A percentile compares a stretch with the other conserved stretches of the same genome.
These are phyloP conservation scores for Perccottus glenii DNA, from an alignment of 2,113 vertebrate genomes.

Conservation along the genomic window DNA sequence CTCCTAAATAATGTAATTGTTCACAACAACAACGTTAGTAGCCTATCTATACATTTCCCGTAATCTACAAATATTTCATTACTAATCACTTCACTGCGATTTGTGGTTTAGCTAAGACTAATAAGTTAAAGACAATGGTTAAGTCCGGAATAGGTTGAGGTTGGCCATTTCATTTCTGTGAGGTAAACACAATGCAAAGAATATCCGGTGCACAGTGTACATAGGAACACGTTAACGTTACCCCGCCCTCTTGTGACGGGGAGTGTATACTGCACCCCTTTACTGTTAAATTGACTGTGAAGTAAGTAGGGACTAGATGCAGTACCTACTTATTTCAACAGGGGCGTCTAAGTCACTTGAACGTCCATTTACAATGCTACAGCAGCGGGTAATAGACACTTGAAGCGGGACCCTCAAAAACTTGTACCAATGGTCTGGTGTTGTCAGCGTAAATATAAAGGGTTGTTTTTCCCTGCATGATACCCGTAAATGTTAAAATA, in stretches of 20 bases:
- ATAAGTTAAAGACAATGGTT: neutral
- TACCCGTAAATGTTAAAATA: neutral
- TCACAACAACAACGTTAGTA: no score
- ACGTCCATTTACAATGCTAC: neutral
- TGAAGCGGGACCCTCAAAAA: slow-evolving; percentile 70
- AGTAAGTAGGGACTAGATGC: neutral
- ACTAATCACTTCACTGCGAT: neutral
- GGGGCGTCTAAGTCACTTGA: slow-evolving; percentile 11
- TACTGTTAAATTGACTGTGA: fast-evolving
- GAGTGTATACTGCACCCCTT: slow-evolving; percentile 9
- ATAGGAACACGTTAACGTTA: fast-evolving
- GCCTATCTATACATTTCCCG: no score
- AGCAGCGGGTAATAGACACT: slow-evolving; percentile 41
- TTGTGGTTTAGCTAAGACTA: neutral
- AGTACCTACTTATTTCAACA: neutral
- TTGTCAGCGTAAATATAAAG: neutral
- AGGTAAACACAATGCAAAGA: slow-evolving; percentile 36
- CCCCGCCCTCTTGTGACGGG: neutral
- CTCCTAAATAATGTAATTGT: neutral
- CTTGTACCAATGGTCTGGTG: neutral
- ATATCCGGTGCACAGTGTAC: slow-evolving; percentile 6
- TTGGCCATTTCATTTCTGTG: slow-evolving; percentile 38
- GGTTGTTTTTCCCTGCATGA: neutral
- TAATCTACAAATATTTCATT: neutral
- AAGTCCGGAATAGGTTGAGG: slow-evolving; percentile 24